Base-by-base conservation (phyloP, 2,888 invertebrate species). In the Leucania comma region DNA sequence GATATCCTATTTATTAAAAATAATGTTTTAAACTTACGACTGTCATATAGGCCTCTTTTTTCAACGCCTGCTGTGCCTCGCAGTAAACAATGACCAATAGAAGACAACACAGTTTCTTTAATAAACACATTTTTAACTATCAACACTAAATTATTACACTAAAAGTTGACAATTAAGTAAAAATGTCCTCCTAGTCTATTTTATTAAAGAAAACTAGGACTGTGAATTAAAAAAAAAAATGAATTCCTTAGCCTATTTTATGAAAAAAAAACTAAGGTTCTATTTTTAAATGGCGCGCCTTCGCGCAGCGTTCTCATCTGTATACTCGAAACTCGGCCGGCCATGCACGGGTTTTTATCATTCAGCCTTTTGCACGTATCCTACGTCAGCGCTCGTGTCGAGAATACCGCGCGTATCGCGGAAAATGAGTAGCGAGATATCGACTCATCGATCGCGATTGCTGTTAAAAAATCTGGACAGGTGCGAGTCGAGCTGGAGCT, bases 271-370 rank as follows among this genome's bases (percentile, higher is more conserved):
- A 77, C 59, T 38, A 60, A 80, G n/a, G 69, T 73, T 80, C 72
- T 63, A 70, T 63, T 71, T 80, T 79, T 32, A 80, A 79, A 78
- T 29, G 24, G 63, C 67, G 72, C 59, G 58, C 77, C 69, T 53
- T 65, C 74, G 69, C 69, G 72, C 20, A 35, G 29, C 68, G 72
- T 54, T 71, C 62, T 62, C 68, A 71, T 71, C 70, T 29, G 61
- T 22, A 61, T 58, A 85, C 76, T 83, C 70, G 63, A 68, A 72
- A 71, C 71, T 63, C 81, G 70, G 63, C 72, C 75, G 81, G 59
- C 63, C 66, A 64, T 57, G 78, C 84, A 78, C 57, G 72, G 78
- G 86, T 74, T 82, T 87, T 82, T 83, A 86, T 83, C 63, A 78
- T 77, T 76, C 72, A 70, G 65, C 77, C 62, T 75, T 67, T 70